A percentile compares a stretch with the other conserved stretches of the same genome.
These are phyloP conservation scores for Trachythela sp. DNA, from an alignment of 64 coral and sea anemone species.

Conservation along the genomic window DNA sequence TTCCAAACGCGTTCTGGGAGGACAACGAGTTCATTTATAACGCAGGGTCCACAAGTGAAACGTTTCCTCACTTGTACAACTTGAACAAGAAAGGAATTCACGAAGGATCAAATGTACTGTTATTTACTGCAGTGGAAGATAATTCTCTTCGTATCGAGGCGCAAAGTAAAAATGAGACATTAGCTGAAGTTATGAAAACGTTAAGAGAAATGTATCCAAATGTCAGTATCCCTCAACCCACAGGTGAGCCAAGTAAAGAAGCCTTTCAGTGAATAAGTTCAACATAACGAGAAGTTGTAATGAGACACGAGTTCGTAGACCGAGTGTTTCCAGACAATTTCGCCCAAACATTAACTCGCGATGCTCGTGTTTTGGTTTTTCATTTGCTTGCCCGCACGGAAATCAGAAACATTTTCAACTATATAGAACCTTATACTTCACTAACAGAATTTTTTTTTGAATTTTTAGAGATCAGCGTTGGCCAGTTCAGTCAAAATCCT, in stretches of 20 bases:
- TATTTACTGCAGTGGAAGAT: constrained; percentile 35
- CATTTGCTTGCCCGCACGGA: too few species aligned
- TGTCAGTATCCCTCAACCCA: constrained; percentile 34
- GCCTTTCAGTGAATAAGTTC: too few species aligned
- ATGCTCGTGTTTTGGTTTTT: too few species aligned
- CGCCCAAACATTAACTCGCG: too few species aligned
- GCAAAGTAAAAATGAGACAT: constrained; percentile 40
- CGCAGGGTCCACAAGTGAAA: background rate
- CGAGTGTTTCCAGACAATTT: too few species aligned
- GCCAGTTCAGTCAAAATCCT: background rate
- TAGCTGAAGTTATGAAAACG: constrained; percentile 50
- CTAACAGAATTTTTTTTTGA: too few species aligned
- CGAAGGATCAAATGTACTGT: constrained; percentile 35
- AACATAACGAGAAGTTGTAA: too few species aligned
- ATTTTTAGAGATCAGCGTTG: background rate
- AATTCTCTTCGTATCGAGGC: constrained; percentile 40
- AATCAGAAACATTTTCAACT: too few species aligned
- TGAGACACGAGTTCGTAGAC: too few species aligned
- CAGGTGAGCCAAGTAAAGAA: constrained; percentile 45
- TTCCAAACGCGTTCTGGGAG: constrained; percentile 65
- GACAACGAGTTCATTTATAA: constrained; percentile 48
- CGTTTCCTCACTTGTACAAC: constrained; percentile 51
- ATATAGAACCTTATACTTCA: too few species aligned
- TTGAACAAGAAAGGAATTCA: constrained; percentile 35
- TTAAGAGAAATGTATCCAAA: constrained; percentile 52